These are phyloP conservation scores for Chinchilla lanigera DNA, from an alignment of 2,113 vertebrate genomes.

Conservation along the genomic window DNA sequence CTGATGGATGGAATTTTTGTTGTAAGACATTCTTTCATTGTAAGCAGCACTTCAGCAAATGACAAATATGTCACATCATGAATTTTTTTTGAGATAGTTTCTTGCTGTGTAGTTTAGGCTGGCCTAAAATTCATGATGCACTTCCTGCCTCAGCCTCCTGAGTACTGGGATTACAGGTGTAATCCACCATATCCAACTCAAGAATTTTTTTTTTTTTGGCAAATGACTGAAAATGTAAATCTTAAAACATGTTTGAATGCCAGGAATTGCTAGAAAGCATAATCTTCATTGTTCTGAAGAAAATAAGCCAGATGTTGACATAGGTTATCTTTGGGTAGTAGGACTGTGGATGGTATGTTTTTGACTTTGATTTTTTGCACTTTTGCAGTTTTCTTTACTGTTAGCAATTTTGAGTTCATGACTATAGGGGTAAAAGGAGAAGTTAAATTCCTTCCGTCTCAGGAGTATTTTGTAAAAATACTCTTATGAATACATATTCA, in stretches of 20 bases:
- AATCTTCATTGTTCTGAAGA: background rate
- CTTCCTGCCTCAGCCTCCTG: background rate
- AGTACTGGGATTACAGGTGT: background rate
- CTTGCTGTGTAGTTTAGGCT: background rate
- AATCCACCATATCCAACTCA: background rate
- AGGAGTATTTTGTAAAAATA: background rate
- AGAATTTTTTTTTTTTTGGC: background rate
- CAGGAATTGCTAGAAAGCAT: background rate
- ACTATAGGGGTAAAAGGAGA: background rate
- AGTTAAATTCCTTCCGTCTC: background rate
- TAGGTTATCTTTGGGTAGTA: background rate
- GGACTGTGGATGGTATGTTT: background rate
- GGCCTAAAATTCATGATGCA: background rate
- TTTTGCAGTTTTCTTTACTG: slow-evolving; percentile 32
- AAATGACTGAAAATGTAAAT: background rate
- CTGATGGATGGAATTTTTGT: background rate
- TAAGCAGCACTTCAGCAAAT: background rate
- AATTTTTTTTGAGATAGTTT: background rate
- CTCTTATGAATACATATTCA: background rate
- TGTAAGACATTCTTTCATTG: background rate
- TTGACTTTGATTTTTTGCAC: background rate
- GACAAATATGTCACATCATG: background rate
- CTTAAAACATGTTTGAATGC: slow-evolving; percentile 24
- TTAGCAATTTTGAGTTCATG: background rate
- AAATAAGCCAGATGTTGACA: slow-evolving; percentile 7